Conservation (phyloP, 2,113 vertebrate species). For the Oryzias javanicus region DNA sequence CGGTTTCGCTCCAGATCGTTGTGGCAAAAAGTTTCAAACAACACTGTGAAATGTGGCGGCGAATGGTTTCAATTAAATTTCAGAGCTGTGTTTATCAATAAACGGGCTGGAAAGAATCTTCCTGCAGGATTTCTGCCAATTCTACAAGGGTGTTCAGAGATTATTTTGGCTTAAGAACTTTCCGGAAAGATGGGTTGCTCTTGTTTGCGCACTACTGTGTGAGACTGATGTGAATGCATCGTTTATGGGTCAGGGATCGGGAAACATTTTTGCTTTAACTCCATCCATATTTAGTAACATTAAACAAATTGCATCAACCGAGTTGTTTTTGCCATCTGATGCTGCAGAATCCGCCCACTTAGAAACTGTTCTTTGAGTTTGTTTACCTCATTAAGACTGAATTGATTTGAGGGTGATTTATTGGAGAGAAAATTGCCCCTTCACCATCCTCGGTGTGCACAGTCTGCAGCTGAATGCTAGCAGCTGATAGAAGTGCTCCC, state of each 20-base stretch:
- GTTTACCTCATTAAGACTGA: constrained; percentile 40
- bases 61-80: constrained; percentile 19
- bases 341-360: too few species aligned
- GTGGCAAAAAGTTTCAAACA: constrained; percentile 12
- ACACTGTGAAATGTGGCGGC: constrained; percentile 19
- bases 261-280: constrained; percentile 43
- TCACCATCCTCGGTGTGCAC: constrained; percentile 27
- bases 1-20: constrained; percentile 8
- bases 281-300: too few species aligned
- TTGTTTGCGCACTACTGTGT: constrained; percentile 48
- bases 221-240: constrained; percentile 26
- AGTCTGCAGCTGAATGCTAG: constrained; percentile 10
- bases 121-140: constrained; percentile 13
- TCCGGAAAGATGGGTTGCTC: constrained; percentile 13
- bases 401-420: constrained; percentile 40
- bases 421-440: constrained; percentile 37
- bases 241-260: constrained; percentile 40
- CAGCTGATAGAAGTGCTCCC: constrained; percentile 1
- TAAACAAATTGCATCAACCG: too few species aligned
- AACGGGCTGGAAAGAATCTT: constrained; percentile 6
- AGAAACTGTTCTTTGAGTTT: constrained; percentile 35
- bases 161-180: constrained; percentile 19
- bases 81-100: constrained; percentile 18
- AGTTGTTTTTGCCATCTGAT: too few species aligned
- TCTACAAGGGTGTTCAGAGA: constrained; percentile 14